Base-by-base conservation (phyloP, 2,797 vertebrate species). In the Sebastes itinus region DNA sequence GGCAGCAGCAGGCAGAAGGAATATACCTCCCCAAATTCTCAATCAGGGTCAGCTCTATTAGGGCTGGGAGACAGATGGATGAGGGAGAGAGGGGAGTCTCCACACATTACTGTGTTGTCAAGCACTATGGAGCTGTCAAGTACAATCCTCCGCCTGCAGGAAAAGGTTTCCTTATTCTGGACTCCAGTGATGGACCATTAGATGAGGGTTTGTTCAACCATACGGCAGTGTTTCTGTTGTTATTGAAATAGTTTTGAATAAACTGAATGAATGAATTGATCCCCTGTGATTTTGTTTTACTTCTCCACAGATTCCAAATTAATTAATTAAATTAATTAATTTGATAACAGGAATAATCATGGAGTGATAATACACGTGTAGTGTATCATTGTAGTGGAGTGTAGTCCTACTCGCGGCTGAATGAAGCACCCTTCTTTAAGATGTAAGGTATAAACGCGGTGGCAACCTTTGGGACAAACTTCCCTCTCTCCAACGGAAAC, bases 41-140 rank as follows among this genome's bases (percentile, higher is more conserved):
- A 83, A 87, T 88, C 86, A 89, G 65, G 23, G 54, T 35, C 38
- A 60, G 38, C 35, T 85, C 81, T 73, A 90, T 91, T 87, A 90
- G 52, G 38, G 30, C 65, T 6, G 27, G 62, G 16, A 58, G 71
- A 73, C 60, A 61, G 68, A 80, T 69, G 77, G 60, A 56, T 25
- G 49, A 64, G 52, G 55, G 30, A 35, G 60, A 70, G 60, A 67
- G 54, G 13, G 8, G 28, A 49, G 64, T 35, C 60, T 54, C 35
- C 38, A 65, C 42, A 54, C 69, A 63, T 6, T 6, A 33, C 18
- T 63, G 49, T 60, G n/a, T 67, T 66, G 27, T 67, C 65, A 70
- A 61, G 12, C 32, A 16, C 27, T 60, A 38, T 67, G 1, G 54
- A 55, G 54, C n/a, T 49, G 46, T 49, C 46, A 49, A 18, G 1